Percentiles rank a stretch among this genome's conserved stretches.
phyloP scores from a whole-genome alignment of 2,797 vertebrate genomes.

The Paedocypris micromegethes region DNA sequence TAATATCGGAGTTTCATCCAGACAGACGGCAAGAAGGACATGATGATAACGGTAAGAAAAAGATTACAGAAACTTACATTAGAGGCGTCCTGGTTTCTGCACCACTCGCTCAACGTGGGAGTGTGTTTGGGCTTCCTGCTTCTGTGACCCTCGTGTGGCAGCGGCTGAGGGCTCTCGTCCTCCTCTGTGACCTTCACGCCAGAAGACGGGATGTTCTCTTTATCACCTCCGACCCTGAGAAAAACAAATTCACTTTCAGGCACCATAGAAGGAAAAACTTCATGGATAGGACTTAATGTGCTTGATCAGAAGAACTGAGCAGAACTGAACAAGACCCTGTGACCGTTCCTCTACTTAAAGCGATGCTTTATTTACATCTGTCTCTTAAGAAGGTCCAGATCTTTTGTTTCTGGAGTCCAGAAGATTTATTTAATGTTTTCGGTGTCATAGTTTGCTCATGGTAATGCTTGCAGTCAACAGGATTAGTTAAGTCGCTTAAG shows the following conservation, averaged over 20 bases:
- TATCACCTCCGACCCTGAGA: conserved; percentile 74
- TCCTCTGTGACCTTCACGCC: conserved; percentile 60
- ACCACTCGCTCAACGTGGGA: conserved; percentile 70
- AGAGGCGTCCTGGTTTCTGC: conserved; percentile 71
- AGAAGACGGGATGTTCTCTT: conserved; percentile 85
- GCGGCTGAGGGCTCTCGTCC: conserved; percentile 58
- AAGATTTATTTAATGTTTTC: conserved; percentile 55
- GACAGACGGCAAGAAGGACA: background rate
- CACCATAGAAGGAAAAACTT: background rate
- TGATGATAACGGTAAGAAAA: background rate
- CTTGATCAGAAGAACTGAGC: conserved; percentile 4
- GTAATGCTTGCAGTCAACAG: conserved; percentile 53
- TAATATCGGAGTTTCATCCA: background rate
- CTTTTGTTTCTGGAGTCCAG: too few relatives aligned
- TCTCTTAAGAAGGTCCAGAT: background rate
- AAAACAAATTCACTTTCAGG: conserved; percentile 48
- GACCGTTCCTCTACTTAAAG: conserved; percentile 51
- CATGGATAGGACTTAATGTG: conserved; percentile 37
- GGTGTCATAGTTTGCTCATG: conserved; percentile 45
- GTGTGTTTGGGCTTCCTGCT: conserved; percentile 75
- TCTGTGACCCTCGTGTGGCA: conserved; percentile 65
- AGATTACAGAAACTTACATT: conserved; percentile 72
- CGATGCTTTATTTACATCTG: conserved; percentile 54
- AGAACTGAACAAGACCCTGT: conserved; percentile 35
- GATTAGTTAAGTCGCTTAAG: conserved; percentile 52